Percentiles rank a stretch among this genome's conserved stretches.
phyloP scores from a whole-genome alignment of 2,797 vertebrate genomes.

The Crenichthys baileyi region DNA sequence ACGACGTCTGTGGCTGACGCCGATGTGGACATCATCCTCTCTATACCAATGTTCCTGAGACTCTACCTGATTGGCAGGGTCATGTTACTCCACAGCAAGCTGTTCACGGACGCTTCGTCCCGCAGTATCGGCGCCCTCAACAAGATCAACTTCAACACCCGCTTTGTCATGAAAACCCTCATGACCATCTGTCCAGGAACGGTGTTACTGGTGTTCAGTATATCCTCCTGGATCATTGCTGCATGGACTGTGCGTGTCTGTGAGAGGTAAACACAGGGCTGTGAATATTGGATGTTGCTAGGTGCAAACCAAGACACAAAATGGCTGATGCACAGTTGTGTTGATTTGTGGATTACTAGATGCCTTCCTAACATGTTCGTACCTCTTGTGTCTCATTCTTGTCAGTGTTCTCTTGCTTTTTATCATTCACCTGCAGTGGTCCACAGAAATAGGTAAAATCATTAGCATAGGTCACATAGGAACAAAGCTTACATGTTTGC shows the following conservation, averaged over 20 bases:
- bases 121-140: conserved; percentile 95
- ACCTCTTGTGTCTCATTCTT: conserved; percentile 1
- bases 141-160: conserved; percentile 97
- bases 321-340: conserved; percentile 56
- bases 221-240: conserved; percentile 95
- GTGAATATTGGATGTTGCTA: conserved; percentile 51
- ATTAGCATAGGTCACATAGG: conserved; percentile 37
- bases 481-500: conserved; percentile 27
- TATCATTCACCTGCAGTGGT: conserved; percentile 45
- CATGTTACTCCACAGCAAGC: conserved; percentile 94
- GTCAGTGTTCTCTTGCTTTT: conserved; percentile 51
- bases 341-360: conserved; percentile 50
- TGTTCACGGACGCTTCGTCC: conserved; percentile 95
- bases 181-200: conserved; percentile 97
- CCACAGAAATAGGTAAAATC: conserved; percentile 39
- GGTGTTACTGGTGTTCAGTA: conserved; percentile 93
- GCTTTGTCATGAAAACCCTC: conserved; percentile 97
- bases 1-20: conserved; percentile 88
- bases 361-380: conserved; percentile 36
- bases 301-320: conserved; percentile 46
- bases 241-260: conserved; percentile 96
- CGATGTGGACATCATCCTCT: conserved; percentile 93
- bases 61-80: conserved; percentile 95
- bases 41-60: conserved; percentile 95
- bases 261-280: conserved; percentile 86